phyloP scores from a whole-genome alignment of 2,797 vertebrate genomes.

The Myoxocephalus aenaeus region DNA sequence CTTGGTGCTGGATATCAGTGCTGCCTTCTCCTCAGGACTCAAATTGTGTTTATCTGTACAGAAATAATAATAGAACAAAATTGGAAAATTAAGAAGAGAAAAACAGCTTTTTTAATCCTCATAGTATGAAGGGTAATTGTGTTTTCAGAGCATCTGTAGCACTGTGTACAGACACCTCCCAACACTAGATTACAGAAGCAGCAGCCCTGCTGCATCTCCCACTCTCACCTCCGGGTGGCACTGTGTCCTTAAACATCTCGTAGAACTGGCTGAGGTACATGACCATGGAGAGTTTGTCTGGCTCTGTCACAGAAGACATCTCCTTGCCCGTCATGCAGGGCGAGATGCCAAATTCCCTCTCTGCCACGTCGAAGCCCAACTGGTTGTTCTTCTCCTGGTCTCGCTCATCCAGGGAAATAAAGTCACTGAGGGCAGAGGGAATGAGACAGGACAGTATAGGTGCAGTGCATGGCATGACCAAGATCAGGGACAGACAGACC shows the following conservation, averaged over 20 bases:
- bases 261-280: slow-evolving; percentile 99
- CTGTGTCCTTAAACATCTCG: slow-evolving; percentile 98
- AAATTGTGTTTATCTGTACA: slow-evolving; percentile 89
- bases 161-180: not conserved
- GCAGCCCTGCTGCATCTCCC: not conserved
- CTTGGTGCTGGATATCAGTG: slow-evolving; percentile 92
- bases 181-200: not conserved
- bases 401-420: slow-evolving; percentile 92
- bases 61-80: not conserved
- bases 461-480: not conserved
- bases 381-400: slow-evolving; percentile 96
- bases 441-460: accelerated
- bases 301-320: slow-evolving; percentile 95
- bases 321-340: slow-evolving; percentile 99
- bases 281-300: slow-evolving; percentile 98
- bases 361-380: slow-evolving; percentile 93
- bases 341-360: slow-evolving; percentile 96
- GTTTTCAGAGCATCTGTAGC: not conserved
- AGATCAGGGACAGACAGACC: not conserved
- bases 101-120: not conserved
- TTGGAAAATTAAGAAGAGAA: not conserved
- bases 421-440: slow-evolving; percentile 85
- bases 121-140: not conserved
- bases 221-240: slow-evolving; percentile 92
- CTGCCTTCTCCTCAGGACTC: slow-evolving; percentile 93